Conservation (phyloP, 2,888 invertebrate genomes). For the Reticulitermes lucifugus region DNA sequence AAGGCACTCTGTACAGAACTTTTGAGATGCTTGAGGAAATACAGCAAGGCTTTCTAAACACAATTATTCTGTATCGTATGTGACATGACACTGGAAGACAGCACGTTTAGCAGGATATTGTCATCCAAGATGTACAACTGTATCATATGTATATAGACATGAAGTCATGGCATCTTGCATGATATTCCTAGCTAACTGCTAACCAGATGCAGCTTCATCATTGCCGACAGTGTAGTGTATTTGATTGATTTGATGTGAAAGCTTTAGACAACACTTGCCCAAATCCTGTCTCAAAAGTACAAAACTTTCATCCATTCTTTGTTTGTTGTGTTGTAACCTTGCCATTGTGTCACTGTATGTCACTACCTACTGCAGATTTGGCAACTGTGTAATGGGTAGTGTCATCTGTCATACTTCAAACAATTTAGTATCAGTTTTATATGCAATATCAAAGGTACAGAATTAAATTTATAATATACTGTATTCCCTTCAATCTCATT, state of each 20-base stretch:
- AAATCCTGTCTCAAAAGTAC: slow-evolving; percentile 34
- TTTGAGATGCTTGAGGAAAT: slow-evolving; percentile 27
- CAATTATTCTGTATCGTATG: slow-evolving; percentile 19
- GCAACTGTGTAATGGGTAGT: background rate
- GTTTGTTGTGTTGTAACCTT: slow-evolving; percentile 36
- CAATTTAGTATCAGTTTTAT: background rate
- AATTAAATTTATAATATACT: background rate
- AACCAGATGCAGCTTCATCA: background rate
- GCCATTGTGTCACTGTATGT: slow-evolving; percentile 25
- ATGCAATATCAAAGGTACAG: background rate
- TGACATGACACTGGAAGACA: slow-evolving; percentile 10
- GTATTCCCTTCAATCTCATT: background rate
- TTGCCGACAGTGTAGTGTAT: slow-evolving; percentile 26
- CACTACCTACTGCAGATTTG: background rate
- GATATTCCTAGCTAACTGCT: background rate
- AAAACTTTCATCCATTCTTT: slow-evolving; percentile 21
- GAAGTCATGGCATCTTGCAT: slow-evolving; percentile 10
- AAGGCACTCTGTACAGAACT: slow-evolving; percentile 31
- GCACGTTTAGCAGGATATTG: background rate
- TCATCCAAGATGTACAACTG: slow-evolving; percentile 2
- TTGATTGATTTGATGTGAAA: slow-evolving; percentile 30
- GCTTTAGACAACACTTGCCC: slow-evolving; percentile 8
- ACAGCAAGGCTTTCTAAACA: slow-evolving; percentile 24
- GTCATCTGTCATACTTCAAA: slow-evolving; percentile 13
- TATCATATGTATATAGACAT: slow-evolving; percentile 21